phyloP scores from a whole-genome alignment of 2,113 vertebrate species.

The Forbesichthys papilliferus region DNA sequence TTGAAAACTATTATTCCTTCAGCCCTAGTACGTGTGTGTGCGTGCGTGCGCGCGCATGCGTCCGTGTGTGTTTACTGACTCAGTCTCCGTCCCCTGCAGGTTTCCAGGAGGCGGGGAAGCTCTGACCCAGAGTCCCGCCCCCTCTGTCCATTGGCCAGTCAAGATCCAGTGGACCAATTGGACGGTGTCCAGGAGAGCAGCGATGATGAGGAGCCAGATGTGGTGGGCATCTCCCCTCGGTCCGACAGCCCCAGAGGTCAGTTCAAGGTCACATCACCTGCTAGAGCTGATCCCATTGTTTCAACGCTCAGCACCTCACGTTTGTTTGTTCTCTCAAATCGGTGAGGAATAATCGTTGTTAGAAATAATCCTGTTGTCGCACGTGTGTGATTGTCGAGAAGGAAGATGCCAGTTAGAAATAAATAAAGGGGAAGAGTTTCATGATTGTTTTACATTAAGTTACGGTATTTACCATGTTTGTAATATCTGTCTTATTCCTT shows the following conservation, averaged over 20 bases:
- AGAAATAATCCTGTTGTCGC: too few species aligned
- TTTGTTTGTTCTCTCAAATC: too few species aligned
- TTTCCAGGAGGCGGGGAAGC: slow-evolving; percentile 51
- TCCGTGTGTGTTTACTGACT: background rate
- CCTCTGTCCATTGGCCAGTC: slow-evolving; percentile 62
- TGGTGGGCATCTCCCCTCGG: slow-evolving; percentile 54
- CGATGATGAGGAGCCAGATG: slow-evolving; percentile 70
- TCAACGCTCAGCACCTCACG: too few species aligned
- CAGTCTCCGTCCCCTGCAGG: slow-evolving; percentile 21
- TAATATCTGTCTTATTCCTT: too few species aligned
- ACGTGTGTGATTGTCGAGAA: too few species aligned
- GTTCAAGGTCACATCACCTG: background rate
- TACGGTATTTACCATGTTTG: too few species aligned
- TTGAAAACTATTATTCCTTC: too few species aligned
- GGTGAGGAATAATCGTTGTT: too few species aligned
- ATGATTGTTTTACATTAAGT: too few species aligned
- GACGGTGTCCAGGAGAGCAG: slow-evolving; percentile 77
- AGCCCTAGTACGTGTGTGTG: background rate
- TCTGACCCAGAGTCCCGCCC: slow-evolving; percentile 53
- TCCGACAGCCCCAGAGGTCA: slow-evolving; percentile 80
- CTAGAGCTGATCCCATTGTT: background rate
- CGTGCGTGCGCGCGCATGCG: background rate
- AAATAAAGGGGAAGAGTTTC: too few species aligned
- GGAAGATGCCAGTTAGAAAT: too few species aligned
- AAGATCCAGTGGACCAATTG: slow-evolving; percentile 67